Percentiles rank a stretch among this genome's conserved stretches.
phyloP scores from a whole-genome alignment of 2,113 vertebrate species.

The Scophthalmus maximus region DNA sequence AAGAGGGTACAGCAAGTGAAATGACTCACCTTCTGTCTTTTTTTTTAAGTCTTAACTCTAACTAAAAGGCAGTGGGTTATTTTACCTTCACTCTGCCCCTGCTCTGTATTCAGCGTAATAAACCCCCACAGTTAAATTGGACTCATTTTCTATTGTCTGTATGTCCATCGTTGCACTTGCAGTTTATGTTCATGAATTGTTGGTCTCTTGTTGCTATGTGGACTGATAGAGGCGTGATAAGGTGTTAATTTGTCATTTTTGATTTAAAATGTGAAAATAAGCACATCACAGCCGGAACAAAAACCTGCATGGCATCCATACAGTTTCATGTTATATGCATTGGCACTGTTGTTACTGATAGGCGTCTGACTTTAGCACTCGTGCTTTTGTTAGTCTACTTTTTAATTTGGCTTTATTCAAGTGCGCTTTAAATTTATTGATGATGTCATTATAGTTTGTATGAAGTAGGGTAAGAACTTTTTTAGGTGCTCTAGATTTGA shows the following conservation, averaged over 20 bases:
- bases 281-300: conserved; percentile 23
- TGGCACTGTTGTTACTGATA: conserved; percentile 13
- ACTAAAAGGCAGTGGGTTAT: conserved; percentile 3
- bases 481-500: conserved; percentile 60
- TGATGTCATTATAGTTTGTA: conserved; percentile 64
- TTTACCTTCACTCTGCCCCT: conserved; percentile 1
- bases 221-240: conserved; percentile 35
- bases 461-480: conserved; percentile 44
- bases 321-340: conserved; percentile 37
- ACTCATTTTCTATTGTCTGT: conserved; percentile 15
- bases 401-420: conserved; percentile 62
- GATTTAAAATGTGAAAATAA: conserved; percentile 50
- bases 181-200: conserved; percentile 32
- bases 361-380: conserved; percentile 34
- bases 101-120: conserved; percentile 17
- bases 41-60: conserved; percentile 42
- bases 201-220: conserved; percentile 30
- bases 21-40: conserved; percentile 18
- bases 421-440: conserved; percentile 68
- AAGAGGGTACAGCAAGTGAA: conserved; percentile 33
- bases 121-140: conserved; percentile 8
- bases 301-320: conserved; percentile 17
- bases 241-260: conserved; percentile 34
- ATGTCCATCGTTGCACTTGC: conserved; percentile 19
- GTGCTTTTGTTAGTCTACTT: conserved; percentile 42